phyloP scores from a whole-genome alignment of 2,797 vertebrate species.

The Myotis pilosus region DNA sequence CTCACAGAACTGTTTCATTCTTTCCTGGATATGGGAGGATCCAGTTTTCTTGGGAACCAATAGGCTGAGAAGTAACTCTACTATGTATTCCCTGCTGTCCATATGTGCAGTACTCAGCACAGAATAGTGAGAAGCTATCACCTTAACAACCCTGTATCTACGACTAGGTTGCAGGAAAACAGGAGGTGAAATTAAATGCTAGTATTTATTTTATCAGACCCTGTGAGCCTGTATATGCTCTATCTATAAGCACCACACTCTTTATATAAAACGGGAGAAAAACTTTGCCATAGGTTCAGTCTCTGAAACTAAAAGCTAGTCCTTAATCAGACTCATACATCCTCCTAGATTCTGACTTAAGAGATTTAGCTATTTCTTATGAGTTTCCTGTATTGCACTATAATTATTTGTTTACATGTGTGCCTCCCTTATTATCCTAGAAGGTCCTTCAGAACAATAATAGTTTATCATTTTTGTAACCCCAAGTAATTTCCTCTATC shows the following conservation, averaged over 20 bases:
- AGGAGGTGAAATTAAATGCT: not conserved
- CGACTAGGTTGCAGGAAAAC: not conserved
- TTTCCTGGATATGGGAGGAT: not conserved
- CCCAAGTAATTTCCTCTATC: not conserved
- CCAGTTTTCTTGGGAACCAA: not conserved
- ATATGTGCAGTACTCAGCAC: not conserved
- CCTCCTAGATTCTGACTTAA: not conserved
- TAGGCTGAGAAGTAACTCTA: not conserved
- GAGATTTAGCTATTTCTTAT: slow-evolving; percentile 15
- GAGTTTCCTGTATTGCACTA: not conserved
- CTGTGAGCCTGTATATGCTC: not conserved
- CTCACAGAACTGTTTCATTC: not conserved
- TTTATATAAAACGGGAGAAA: not conserved
- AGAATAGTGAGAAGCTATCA: not conserved
- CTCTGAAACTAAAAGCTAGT: slow-evolving; percentile 33
- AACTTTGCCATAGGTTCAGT: not conserved
- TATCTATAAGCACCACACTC: not conserved
- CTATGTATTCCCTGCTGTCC: not conserved
- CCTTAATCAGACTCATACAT: not conserved
- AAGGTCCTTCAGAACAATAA: not conserved
- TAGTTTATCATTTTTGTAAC: slow-evolving; percentile 28
- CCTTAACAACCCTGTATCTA: not conserved
- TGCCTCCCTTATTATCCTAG: not conserved
- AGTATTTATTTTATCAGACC: not conserved
- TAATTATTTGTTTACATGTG: not conserved